These are phyloP conservation scores for Aix galericulata DNA, from an alignment of 2,113 vertebrate species.

Conservation along the genomic window DNA sequence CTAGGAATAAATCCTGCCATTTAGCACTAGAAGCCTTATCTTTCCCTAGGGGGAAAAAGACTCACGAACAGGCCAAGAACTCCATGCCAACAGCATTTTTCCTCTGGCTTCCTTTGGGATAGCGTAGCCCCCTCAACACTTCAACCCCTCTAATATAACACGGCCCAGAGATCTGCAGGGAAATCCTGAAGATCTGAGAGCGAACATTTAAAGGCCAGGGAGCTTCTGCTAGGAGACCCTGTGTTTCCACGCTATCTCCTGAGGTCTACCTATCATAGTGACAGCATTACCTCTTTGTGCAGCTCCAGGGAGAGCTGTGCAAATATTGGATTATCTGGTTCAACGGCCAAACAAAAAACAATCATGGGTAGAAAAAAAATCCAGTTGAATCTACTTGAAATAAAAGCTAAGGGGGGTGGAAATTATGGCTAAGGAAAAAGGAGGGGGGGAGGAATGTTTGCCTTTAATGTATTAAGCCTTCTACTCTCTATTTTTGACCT, in stretches of 20 bases:
- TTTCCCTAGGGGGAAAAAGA: neutral
- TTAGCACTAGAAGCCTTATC: neutral
- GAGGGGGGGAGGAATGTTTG: neutral
- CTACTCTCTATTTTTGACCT: neutral
- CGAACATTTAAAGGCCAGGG: conserved; percentile 44
- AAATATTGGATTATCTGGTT: conserved; percentile 69
- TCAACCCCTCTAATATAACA: neutral
- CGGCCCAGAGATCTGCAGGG: conserved; percentile 6
- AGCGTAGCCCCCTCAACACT: neutral
- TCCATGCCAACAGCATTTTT: neutral
- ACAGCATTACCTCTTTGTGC: conserved; percentile 48
- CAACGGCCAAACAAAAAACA: conserved; percentile 55
- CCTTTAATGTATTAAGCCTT: neutral
- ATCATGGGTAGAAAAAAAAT: neutral
- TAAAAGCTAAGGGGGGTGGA: neutral
- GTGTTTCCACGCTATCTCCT: neutral
- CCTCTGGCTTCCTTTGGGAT: neutral
- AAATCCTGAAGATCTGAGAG: conserved; percentile 28
- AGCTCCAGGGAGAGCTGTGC: conserved; percentile 55
- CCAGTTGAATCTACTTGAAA: neutral
- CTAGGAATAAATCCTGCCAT: neutral
- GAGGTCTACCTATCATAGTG: conserved; percentile 58
- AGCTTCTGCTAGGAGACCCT: neutral
- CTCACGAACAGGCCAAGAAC: neutral
- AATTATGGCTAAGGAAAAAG: neutral